Evolutionary conservation across 2,797 vertebrate genomes (phyloP).

Genomic region (Pangasius mekongensis): DNA sequence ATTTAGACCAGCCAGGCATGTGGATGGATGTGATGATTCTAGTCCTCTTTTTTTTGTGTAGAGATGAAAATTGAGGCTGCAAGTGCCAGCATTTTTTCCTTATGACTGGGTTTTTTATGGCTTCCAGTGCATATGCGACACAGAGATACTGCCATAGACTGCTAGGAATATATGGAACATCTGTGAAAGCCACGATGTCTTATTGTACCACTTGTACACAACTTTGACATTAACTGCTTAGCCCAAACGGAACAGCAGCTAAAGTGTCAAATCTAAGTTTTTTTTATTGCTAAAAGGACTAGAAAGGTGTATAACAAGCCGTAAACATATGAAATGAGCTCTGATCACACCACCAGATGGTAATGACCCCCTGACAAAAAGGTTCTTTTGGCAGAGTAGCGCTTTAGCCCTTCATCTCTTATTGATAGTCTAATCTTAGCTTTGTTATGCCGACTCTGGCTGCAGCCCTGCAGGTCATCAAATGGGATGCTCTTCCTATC

Average conservation of each 20-base stretch:
- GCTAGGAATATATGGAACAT: background rate
- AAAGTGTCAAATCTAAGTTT: background rate
- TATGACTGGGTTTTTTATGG: constrained; percentile 44
- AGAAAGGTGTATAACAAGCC: background rate
- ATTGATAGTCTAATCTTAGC: constrained; percentile 48
- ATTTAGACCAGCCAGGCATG: constrained; percentile 77
- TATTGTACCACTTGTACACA: background rate
- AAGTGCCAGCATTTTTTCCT: background rate
- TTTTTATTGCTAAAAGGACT: background rate
- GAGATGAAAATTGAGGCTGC: constrained; percentile 54
- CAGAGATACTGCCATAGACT: constrained; percentile 32
- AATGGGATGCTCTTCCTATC: constrained; percentile 39
- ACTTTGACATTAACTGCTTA: background rate
- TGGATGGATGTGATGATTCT: constrained; percentile 75
- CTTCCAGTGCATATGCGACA: constrained; percentile 25
- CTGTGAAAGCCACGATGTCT: background rate
- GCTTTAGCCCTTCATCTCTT: constrained; percentile 34
- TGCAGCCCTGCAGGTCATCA: constrained; percentile 43
- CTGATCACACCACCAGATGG: constrained; percentile 48
- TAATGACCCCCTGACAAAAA: constrained; percentile 43
- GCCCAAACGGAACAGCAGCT: background rate
- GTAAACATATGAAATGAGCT: background rate
- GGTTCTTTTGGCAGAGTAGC: constrained; percentile 25
- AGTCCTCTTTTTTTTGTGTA: constrained; percentile 65
- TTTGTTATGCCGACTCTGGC: constrained; percentile 42